Evolutionary conservation across 2,888 invertebrate genomes (phyloP).

Genomic region (Pristionchus maxplancki): DNA sequence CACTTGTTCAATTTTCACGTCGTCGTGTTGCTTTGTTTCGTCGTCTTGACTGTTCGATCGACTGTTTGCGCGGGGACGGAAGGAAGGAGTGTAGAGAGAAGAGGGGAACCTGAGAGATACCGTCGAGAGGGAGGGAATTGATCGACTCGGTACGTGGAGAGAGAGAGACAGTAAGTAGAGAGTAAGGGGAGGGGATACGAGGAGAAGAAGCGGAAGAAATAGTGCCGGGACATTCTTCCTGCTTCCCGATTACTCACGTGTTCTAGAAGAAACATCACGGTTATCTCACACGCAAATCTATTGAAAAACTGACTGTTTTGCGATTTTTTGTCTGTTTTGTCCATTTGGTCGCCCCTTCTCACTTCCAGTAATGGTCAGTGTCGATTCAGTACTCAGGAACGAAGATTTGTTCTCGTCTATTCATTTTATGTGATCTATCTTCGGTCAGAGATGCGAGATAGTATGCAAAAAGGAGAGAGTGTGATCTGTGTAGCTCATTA

Average conservation of each 20-base stretch:
- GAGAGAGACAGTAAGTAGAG: conserved; percentile 28
- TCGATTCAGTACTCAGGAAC: not conserved
- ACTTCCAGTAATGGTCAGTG: not conserved
- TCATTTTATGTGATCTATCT: too few relatives aligned
- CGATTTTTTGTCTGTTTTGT: not conserved
- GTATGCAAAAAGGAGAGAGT: not conserved
- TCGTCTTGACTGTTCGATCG: conserved; percentile 11
- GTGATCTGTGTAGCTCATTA: not conserved
- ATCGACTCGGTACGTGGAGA: too few relatives aligned
- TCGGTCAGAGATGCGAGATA: not conserved
- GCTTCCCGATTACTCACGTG: conserved; percentile 6
- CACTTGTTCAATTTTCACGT: not conserved
- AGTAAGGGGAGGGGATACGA: not conserved
- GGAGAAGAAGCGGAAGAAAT: not conserved
- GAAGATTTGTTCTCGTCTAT: too few relatives aligned
- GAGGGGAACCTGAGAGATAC: conserved; percentile 7
- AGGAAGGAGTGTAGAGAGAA: conserved; percentile 13
- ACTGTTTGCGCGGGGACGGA: conserved; percentile 21
- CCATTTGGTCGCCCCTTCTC: not conserved
- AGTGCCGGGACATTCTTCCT: not conserved
- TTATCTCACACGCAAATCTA: not conserved
- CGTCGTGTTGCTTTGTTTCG: conserved; percentile 32
- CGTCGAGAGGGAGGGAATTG: conserved; percentile 27
- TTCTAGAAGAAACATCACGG: not conserved
- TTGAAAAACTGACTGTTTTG: not conserved